A percentile compares a stretch with the other conserved stretches of the same genome.
These are phyloP conservation scores for Drosophila nigricruria DNA, from an alignment of 2,888 invertebrate genomes.

Conservation along the genomic window DNA sequence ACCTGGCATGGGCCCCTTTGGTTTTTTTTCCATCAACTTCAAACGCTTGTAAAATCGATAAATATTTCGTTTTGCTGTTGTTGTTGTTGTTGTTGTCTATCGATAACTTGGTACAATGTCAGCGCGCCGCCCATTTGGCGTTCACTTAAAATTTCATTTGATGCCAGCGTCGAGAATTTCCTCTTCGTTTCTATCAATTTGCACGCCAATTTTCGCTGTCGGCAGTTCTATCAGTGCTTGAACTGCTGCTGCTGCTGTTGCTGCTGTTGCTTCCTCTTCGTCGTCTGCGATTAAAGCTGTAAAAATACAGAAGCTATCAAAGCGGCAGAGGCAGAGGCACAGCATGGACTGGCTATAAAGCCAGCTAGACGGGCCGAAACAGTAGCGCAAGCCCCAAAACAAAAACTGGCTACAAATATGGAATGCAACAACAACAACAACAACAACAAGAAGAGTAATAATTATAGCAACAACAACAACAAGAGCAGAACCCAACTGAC, in stretches of 20 bases:
- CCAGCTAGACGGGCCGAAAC: slow-evolving; percentile 17
- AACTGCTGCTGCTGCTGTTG: slow-evolving; percentile 10
- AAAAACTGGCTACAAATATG: slow-evolving; percentile 51
- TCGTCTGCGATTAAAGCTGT: slow-evolving; percentile 60
- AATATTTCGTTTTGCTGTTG: slow-evolving; percentile 8
- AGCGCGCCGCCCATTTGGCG: slow-evolving; percentile 47
- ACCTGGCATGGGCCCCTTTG: background rate
- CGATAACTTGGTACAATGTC: slow-evolving; percentile 57
- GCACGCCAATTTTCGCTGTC: slow-evolving; percentile 72
- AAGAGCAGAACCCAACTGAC: slow-evolving; percentile 22
- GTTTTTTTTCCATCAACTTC: slow-evolving; percentile 19
- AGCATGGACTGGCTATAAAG: slow-evolving; percentile 17
- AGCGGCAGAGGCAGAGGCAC: slow-evolving; percentile 7
- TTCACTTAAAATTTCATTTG: slow-evolving; percentile 58
- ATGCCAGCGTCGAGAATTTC: slow-evolving; percentile 38
- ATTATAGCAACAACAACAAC: slow-evolving; percentile 1
- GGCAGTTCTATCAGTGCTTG: slow-evolving; percentile 52
- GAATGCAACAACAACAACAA: slow-evolving; percentile 41
- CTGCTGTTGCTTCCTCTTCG: slow-evolving; percentile 20
- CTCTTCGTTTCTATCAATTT: slow-evolving; percentile 61
- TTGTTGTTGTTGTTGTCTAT: slow-evolving; percentile 29
- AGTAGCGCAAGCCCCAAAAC: slow-evolving; percentile 35
- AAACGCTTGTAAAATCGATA: slow-evolving; percentile 58
- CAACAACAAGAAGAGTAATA: background rate
- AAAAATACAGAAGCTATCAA: slow-evolving; percentile 75